These are phyloP conservation scores for Catonia carolina DNA, from an alignment of 2,888 invertebrate genomes.

Conservation along the genomic window DNA sequence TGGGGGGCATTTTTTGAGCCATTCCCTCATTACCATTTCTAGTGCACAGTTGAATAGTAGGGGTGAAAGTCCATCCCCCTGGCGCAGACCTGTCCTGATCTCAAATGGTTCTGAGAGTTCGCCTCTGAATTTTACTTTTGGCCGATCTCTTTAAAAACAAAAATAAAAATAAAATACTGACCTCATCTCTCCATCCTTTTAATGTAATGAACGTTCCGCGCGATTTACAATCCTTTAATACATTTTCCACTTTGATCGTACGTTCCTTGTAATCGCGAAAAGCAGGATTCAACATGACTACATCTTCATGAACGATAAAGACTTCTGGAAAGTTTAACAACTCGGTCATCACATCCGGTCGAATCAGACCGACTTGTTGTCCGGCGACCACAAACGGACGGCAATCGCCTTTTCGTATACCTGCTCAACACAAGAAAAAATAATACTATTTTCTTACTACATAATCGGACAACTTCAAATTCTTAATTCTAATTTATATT, in stretches of 20 bases:
- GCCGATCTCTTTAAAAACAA: too few relatives aligned
- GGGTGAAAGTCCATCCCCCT: too few relatives aligned
- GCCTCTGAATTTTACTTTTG: too few relatives aligned
- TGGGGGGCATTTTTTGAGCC: too few relatives aligned
- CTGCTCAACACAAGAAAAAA: conserved; percentile 44
- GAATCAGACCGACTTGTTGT: conserved; percentile 81
- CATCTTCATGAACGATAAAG: conserved; percentile 62
- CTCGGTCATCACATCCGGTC: conserved; percentile 75
- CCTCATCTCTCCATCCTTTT: conserved; percentile 91
- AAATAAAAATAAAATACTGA: conserved; percentile 39
- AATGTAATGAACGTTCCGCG: conserved; percentile 73
- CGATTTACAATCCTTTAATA: conserved; percentile 66
- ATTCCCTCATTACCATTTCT: too few relatives aligned
- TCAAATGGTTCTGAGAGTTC: too few relatives aligned
- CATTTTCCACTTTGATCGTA: conserved; percentile 67
- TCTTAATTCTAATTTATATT: too few relatives aligned
- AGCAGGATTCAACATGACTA: conserved; percentile 78
- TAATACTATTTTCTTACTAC: neutral
- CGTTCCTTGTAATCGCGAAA: conserved; percentile 80
- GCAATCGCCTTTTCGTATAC: conserved; percentile 69
- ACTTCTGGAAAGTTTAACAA: conserved; percentile 76
- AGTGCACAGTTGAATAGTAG: too few relatives aligned
- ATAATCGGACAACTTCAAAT: too few relatives aligned
- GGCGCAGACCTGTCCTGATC: too few relatives aligned
- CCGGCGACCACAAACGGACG: conserved; percentile 83